Percentiles rank a stretch among this genome's conserved stretches.
These are phyloP conservation scores for Gadopsis bispinosus DNA, from an alignment of 2,797 vertebrate species.

Conservation along the genomic window DNA sequence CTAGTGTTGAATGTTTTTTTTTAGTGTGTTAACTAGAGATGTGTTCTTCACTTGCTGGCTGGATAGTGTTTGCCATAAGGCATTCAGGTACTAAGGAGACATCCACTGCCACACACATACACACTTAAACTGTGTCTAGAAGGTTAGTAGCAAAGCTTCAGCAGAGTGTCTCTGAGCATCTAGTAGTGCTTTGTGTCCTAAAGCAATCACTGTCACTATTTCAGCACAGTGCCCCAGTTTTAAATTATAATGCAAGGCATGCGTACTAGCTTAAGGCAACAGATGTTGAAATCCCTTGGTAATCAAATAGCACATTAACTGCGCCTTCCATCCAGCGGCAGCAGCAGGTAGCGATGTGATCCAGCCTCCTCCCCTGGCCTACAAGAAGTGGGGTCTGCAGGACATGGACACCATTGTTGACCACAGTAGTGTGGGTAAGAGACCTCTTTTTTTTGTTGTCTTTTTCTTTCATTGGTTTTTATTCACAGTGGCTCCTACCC, in stretches of 20 bases:
- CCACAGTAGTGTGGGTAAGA: constrained; percentile 95
- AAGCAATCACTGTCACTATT: not conserved
- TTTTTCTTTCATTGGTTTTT: constrained; percentile 6
- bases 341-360: constrained; percentile 95
- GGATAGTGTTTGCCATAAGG: constrained; percentile 59
- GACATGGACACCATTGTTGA: constrained; percentile 94
- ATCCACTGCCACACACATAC: not conserved
- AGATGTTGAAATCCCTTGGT: not conserved
- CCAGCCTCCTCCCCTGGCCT: constrained; percentile 95
- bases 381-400: constrained; percentile 99
- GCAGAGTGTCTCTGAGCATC: not conserved
- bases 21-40: constrained; percentile 33
- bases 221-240: not conserved
- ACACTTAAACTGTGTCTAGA: not conserved
- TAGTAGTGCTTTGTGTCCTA: not conserved
- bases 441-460: not conserved
- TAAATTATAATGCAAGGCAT: not conserved
- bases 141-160: not conserved
- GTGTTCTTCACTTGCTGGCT: constrained; percentile 51
- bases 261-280: not conserved
- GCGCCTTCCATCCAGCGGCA: constrained; percentile 84
- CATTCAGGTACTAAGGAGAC: constrained; percentile 56
- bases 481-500: not conserved
- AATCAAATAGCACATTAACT: not conserved
- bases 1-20: not conserved